Conservation (phyloP, 2,888 invertebrate species). For the Sympetrum striolatum region DNA sequence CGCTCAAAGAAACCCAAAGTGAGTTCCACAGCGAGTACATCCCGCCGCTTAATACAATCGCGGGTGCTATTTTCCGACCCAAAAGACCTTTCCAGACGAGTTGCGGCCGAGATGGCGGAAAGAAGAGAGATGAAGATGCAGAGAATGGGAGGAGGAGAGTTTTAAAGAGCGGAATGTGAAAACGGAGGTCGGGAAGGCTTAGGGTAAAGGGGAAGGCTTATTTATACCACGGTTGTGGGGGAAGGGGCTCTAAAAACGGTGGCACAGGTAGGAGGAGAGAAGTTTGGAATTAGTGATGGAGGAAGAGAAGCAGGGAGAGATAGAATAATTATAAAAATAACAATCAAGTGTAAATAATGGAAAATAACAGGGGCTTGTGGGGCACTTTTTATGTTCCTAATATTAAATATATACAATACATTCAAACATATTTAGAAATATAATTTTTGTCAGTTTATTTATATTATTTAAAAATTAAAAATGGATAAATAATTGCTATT, state of each 20-base stretch:
- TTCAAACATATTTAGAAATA: no score
- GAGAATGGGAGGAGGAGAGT: neutral
- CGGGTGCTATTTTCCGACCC: neutral
- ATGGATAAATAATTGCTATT: no score
- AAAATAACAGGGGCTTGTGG: no score
- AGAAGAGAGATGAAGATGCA: neutral
- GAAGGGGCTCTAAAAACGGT: neutral
- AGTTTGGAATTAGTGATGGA: neutral
- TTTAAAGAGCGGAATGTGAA: neutral
- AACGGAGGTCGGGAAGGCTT: neutral
- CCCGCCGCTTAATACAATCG: slow-evolving; percentile 1
- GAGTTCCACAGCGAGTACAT: neutral
- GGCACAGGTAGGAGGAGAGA: neutral
- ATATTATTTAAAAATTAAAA: no score
- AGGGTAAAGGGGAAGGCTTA: neutral
- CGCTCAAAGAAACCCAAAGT: neutral
- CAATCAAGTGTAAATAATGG: no score
- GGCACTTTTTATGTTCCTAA: no score
- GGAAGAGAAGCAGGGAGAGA: neutral
- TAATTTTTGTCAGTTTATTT: no score
- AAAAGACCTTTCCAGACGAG: neutral
- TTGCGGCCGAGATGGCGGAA: neutral
- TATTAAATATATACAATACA: no score
- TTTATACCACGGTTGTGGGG: neutral
- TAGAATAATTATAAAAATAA: neutral